Base-by-base conservation (phyloP, 2,888 invertebrate genomes). In the Netelia inedita region DNA sequence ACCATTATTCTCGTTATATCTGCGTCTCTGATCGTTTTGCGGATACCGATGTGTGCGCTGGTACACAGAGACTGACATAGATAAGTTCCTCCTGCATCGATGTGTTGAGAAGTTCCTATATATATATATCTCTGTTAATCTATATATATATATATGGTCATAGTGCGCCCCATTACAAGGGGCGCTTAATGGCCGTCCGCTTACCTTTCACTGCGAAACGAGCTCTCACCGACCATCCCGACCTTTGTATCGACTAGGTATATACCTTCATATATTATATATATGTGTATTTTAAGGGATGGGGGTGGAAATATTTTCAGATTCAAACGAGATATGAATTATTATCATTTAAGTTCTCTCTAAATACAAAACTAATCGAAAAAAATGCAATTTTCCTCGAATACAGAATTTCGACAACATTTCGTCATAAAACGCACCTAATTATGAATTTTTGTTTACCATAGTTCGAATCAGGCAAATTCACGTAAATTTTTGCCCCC, bases 201-300 rank as follows among this genome's bases (percentile, higher is more conserved):
- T 82, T 76, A 82, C 75, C 71, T 75, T 82, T 71, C 68, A 82
- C 75, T 75, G 75, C 81, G 81, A 82, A 82, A 82, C 75, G 75
- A 71, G 75, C 69, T 75, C 57, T 28, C 71, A 21, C 16, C 55
- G 23, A 35, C 43, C 57, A 57, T 63, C 72, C 55, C 68, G 21
- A 69, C 23, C 63, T 46, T 9, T 19, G 19, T 41, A 50, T 68
- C n/a, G 65, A 59, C 46, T 46, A n/a, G n/a, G n/a, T n/a, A 11
- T 46, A 46, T 46, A 46, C 10, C 9, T 46, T 46, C 11, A 14
- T 46, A 46, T 46, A 41, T 6, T 6, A 46, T 46, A 46, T 1
- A 46, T 46, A 46, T 46, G 46, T 14, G 46, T 46, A 46, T 46
- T 14, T 14, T 46, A 10, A 46, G 10, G 11, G 50, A 0, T n/a